Base-by-base conservation (phyloP, 2,888 invertebrate species). In the Macaria liturata region DNA sequence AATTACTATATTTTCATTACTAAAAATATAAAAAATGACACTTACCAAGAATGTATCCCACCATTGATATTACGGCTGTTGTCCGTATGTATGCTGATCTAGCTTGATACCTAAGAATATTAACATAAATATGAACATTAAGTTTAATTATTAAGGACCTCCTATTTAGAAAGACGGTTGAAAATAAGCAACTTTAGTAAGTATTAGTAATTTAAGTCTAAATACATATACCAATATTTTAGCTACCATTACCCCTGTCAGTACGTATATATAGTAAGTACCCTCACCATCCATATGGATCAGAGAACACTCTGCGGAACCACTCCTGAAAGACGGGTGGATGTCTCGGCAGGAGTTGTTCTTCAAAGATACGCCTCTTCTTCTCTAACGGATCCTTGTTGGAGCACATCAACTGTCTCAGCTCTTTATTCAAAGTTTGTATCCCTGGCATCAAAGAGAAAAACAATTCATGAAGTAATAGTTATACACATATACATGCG, bases 51-150 rank as follows among this genome's bases (percentile, higher is more conserved):
- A 98, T 96, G 76, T 97, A 98, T 50, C 98, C 98, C 59, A 98
- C 97, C 94, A 99, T 98, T 0, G 98, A 98, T 96, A 99, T 99
- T 0, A 99, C 99, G 8, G 99, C 99, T 3, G 97, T 95, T 0
- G 99, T 98, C 66, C 98, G 94, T 51, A 97, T 96, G 78, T 97
- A 99, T 0, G 97, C 95, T 9, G 96, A 95, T 62, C 99, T 93
- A 0, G 99, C 98, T 75, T 96, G 95, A 81, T 98, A 97, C 98
- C 98, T 92, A 62, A 50, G 67, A 68, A 1, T 30, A 46, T 57
- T 66, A 57, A 44, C 7, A 34, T 32, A 3, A 32, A 6, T n/a
- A 32, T 9, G 46, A 1, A 32, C 34, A 20, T 20, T 20, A 20
- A 20, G 20, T 20, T 20, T 1, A 20, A 20, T 20, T 20, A 20